Evolutionary conservation across 2,797 vertebrate genomes (phyloP).

Genomic region (Chromobotia macracanthus): DNA sequence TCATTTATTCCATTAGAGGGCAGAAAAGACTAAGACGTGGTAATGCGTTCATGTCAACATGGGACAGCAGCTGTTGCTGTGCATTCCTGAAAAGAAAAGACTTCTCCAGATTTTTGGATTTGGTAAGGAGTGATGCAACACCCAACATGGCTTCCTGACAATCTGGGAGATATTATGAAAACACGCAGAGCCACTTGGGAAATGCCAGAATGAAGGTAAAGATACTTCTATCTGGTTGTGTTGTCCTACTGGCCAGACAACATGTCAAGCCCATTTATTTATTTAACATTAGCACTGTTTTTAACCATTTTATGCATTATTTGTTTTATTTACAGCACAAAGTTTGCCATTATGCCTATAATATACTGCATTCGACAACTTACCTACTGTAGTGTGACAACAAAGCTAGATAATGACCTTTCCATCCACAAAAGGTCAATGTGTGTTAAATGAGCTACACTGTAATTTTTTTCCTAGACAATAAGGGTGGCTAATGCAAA

Average conservation of each 20-base stretch:
- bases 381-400: no score
- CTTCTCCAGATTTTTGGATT: background rate
- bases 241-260: background rate
- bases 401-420: no score
- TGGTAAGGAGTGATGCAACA: constrained; percentile 12
- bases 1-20: constrained; percentile 40
- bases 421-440: background rate
- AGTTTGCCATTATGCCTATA: no score
- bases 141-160: constrained; percentile 16
- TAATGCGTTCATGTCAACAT: background rate
- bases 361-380: no score
- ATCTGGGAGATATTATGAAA: background rate
- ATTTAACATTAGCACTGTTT: background rate
- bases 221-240: no score
- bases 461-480: background rate
- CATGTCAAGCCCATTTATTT: background rate
- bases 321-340: no score
- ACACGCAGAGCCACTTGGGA: background rate
- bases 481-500: background rate
- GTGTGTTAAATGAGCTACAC: background rate
- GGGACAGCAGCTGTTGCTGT: background rate
- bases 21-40: constrained; percentile 38
- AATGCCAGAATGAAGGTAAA: background rate
- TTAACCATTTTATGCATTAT: no score
- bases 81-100: background rate